phyloP scores from a whole-genome alignment of 2,113 vertebrate species.

The Corydoras maculifer region DNA sequence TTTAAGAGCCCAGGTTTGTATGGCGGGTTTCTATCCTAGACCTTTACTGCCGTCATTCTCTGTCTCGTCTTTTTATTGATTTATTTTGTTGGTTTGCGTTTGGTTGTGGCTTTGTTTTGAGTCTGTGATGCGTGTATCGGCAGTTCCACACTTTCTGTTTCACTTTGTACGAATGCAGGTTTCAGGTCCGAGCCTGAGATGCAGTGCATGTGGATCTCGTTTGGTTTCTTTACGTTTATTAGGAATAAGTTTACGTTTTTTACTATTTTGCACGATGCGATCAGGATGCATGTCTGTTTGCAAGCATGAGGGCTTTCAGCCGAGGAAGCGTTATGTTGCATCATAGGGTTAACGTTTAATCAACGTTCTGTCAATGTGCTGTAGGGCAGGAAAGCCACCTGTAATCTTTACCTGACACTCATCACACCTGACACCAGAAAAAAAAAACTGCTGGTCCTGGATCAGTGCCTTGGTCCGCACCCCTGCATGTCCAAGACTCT shows the following conservation, averaged over 20 bases:
- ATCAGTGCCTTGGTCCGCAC: too few species aligned
- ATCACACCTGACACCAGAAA: too few species aligned
- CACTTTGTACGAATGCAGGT: background rate
- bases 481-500: background rate
- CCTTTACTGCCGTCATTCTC: conserved; percentile 13
- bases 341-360: background rate
- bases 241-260: background rate
- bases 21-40: conserved; percentile 46
- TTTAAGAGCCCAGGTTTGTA: conserved; percentile 88
- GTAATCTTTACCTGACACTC: background rate
- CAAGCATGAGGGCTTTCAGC: conserved; percentile 18
- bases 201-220: conserved; percentile 18
- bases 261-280: conserved; percentile 8
- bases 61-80: background rate
- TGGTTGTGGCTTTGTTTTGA: background rate
- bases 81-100: background rate
- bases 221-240: background rate
- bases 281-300: conserved; percentile 13
- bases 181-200: background rate
- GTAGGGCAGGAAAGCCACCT: background rate
- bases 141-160: background rate
- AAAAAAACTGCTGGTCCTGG: too few species aligned
- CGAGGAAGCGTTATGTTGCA: background rate
- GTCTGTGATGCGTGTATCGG: background rate
- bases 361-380: conserved; percentile 1